Conservation (phyloP, 2,797 vertebrate genomes). For the Falco berigora region DNA sequence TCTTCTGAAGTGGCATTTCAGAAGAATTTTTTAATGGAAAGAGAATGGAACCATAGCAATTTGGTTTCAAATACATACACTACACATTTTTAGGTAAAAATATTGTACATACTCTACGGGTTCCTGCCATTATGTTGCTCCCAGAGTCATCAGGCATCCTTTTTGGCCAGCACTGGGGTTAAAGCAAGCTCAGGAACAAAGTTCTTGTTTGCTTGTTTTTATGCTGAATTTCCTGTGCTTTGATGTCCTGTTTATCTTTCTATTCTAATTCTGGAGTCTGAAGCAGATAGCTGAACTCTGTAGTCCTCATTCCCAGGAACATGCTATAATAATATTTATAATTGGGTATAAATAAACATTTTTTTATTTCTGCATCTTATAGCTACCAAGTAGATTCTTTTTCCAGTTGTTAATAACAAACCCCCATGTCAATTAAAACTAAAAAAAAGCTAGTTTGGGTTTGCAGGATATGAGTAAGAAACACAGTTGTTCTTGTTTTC, state of each 20-base stretch:
- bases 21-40: background rate
- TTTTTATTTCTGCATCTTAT: background rate
- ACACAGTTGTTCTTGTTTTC: background rate
- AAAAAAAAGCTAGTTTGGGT: background rate
- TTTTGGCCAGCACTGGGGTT: background rate
- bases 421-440: background rate
- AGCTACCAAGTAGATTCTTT: background rate
- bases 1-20: background rate
- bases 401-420: background rate
- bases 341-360: background rate
- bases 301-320: background rate
- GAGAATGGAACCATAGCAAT: background rate
- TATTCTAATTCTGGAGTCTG: background rate
- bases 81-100: background rate
- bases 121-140: background rate
- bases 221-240: background rate
- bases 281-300: background rate
- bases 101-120: rapidly evolving
- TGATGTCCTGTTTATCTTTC: background rate
- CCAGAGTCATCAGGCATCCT: background rate
- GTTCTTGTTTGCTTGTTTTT: background rate
- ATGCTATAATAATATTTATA: background rate
- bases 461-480: background rate
- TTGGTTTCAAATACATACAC: background rate
- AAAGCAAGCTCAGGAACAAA: background rate